Evolutionary conservation across 2,888 invertebrate genomes (phyloP), one percentile per base, ranked within the genome.

Genomic region (Hemithea aestivaria): DNA sequence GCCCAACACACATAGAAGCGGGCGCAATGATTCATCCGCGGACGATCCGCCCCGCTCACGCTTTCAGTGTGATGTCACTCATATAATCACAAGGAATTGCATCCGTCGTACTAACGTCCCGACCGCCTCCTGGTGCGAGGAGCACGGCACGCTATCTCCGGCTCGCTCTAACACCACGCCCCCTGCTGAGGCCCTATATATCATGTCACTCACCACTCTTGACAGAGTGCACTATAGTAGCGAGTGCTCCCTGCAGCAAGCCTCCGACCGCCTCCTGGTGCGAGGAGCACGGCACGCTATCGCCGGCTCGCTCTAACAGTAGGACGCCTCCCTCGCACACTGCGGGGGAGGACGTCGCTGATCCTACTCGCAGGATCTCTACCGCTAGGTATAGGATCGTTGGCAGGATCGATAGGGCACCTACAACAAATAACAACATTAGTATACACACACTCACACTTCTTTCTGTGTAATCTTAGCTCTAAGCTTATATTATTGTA

Each of bases 341-440:
- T 0, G 89, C 80, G 9, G 90, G 88, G 58, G 89, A 89, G n/a
- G n/a, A n/a, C n/a, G n/a, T n/a, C 12, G 92, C 90, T 2, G 93
- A 92, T 40, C 95, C 91, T 84, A 97, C 96, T 55, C 94, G 91
- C 22, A 99, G 90, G 20, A 98, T 93, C 37, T 96, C 96, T 4
- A 96, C 95, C 1, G 94, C 92, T 40, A 99, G 88, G 79, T 94
- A 96, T n/a, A 99, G 87, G 40, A 98, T 89, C 0, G 98, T 96
- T 2, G 99, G 98, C 39, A 99, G 88, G 48, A 98, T 93, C 6
- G 95, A 91, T 7, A 96, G 73, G 0, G 95, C 95, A 9, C 97
- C 94, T 91, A 69, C 6, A 72, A 67, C 16, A 16, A 38, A 27
- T 24, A 22, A 22, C 9, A 9, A 9, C 0, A 23, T 1, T 10